Evolutionary conservation across 1,140 invertebrate species (phyloP).

Genomic region (Bacillus rossius): DNA sequence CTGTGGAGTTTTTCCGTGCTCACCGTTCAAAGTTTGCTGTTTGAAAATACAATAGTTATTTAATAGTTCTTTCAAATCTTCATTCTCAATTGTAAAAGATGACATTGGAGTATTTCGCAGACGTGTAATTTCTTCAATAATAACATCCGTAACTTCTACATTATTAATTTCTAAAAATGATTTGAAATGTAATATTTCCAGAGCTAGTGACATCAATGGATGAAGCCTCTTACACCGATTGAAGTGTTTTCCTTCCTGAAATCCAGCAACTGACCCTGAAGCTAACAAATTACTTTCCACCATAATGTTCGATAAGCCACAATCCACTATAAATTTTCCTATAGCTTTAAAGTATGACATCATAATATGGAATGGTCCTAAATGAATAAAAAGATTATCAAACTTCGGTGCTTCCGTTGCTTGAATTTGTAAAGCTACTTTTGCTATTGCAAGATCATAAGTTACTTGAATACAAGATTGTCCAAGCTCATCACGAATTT

Average conservation of each 20-base stretch:
- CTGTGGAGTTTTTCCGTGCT: background rate
- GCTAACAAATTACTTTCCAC: constrained; percentile 39
- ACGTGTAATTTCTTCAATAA: too few relatives aligned
- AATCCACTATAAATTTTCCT: constrained; percentile 42
- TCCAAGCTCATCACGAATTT: constrained; percentile 27
- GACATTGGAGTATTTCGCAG: too few relatives aligned
- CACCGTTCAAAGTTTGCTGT: background rate
- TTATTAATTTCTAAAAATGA: constrained; percentile 29
- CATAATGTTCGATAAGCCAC: constrained; percentile 40
- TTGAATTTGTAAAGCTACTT: constrained; percentile 39
- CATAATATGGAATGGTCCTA: too few relatives aligned
- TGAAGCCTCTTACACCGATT: constrained; percentile 45
- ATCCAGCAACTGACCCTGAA: constrained; percentile 41
- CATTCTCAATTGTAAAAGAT: background rate
- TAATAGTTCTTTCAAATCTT: background rate
- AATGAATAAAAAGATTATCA: constrained; percentile 43
- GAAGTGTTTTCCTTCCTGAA: constrained; percentile 42
- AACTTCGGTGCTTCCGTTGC: constrained; percentile 28
- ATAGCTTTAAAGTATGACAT: constrained; percentile 45
- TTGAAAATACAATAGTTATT: background rate
- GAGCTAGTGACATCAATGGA: constrained; percentile 37
- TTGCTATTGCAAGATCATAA: constrained; percentile 40
- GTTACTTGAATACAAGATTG: constrained; percentile 34
- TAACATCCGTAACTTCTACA: background rate
- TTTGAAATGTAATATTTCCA: constrained; percentile 42